Evolutionary conservation across 2,888 invertebrate species (phyloP), one percentile per base, ranked within the genome.

Genomic region (Asteroscopus sphinx): DNA sequence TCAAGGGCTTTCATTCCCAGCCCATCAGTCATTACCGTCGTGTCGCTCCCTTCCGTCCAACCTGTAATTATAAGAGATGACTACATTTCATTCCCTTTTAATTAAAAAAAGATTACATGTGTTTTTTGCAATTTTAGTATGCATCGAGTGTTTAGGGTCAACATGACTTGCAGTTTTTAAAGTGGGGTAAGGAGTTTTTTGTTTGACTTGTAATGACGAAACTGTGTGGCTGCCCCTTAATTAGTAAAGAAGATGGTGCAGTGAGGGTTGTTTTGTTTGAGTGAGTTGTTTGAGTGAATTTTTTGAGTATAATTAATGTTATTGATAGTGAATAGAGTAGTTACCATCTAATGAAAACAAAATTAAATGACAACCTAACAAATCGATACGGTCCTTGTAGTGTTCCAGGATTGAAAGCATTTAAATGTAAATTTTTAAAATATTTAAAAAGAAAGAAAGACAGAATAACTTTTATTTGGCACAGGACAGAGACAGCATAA

Each of bases 51-150:
- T 13, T 41, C 12, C n/a, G 13, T 11, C 41, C 53, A 58, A 64
- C 64, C 65, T 41, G 68, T 80, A 82, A 85, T 82, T 82, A 85
- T 69, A 64, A 63, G 68, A 77, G 76, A 86, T 78, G 80, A 81
- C 82, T 85, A 81, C 80, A 85, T 86, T 85, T 76, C 77, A 62
- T 60, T 49, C 63, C 67, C 66, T 77, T 79, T 80, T 83, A 83
- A 86, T 86, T 86, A 83, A 78, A 83, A 83, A 80, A 80, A 84
- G 74, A 83, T 83, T 82, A 83, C 75, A 73, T 65, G 33, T 30
- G 42, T 74, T 80, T 80, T 84, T 86, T 73, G 80, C 76, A 63
- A 73, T 68, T 79, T 79, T 59, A 36, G 48, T 65, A 62, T 48
- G 49, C 49, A 36, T 56, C 60, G 45, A 56, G 47, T 65, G 58